Evolutionary conservation across 2,888 invertebrate genomes (phyloP).

Genomic region (Pyrrhia umbra): DNA sequence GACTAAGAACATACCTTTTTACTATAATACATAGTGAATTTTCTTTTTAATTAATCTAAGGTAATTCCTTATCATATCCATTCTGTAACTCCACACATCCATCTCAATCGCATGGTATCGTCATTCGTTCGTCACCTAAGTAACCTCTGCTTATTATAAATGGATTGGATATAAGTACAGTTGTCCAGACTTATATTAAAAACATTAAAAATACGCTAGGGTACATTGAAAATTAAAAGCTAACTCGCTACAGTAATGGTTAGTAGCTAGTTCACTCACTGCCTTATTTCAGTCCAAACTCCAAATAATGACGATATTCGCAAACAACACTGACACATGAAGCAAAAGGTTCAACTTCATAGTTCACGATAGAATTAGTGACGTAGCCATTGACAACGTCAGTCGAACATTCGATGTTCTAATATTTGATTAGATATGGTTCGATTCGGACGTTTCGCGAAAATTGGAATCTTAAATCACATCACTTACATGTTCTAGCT

Average conservation of each 20-base stretch:
- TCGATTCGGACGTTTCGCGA: conserved; percentile 9
- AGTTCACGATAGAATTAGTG: conserved; percentile 45
- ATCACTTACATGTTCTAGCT: neutral
- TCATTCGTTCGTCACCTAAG: too few species aligned
- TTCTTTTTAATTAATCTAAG: too few species aligned
- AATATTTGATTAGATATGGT: conserved; percentile 38
- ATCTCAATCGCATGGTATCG: too few species aligned
- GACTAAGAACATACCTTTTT: too few species aligned
- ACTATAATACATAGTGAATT: too few species aligned
- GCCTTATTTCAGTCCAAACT: conserved; percentile 35
- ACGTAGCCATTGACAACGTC: conserved; percentile 33
- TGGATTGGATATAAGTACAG: too few species aligned
- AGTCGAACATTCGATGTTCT: conserved; percentile 38
- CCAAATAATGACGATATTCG: conserved; percentile 33
- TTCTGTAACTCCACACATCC: too few species aligned
- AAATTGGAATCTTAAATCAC: neutral
- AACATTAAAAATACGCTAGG: too few species aligned
- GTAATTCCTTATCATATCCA: too few species aligned
- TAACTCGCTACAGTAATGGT: neutral
- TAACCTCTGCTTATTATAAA: too few species aligned
- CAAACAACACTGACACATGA: conserved; percentile 43
- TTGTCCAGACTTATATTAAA: too few species aligned
- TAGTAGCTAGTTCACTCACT: neutral
- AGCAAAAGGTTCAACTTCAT: conserved; percentile 31
- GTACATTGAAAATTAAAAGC: too few species aligned